Evolutionary conservation across 2,113 vertebrate genomes (phyloP), one percentile per base, ranked within the genome.

Genomic region (Piaya cayana): DNA sequence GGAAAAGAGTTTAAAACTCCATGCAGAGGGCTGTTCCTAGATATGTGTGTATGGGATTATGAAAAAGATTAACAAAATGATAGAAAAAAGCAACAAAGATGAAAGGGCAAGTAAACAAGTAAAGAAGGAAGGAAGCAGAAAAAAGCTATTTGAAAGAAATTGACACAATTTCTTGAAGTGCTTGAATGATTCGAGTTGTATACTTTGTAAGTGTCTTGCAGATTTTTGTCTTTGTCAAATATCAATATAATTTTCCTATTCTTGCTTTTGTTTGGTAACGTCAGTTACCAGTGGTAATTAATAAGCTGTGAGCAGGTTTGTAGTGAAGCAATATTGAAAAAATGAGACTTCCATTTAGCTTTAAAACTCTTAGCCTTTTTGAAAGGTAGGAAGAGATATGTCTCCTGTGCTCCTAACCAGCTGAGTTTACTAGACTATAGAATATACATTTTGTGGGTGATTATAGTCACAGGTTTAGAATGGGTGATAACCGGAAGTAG

Each of bases 171-270:
- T 87, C 21, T 82, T 90, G 43, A 72, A 71, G n/a, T 76, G 27
- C 22, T 68, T 55, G 34, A 86, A 27, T 87, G 26, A 64, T 64
- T 94, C 32, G 62, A 91, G 30, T 71, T 3, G 1, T 84, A 29
- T 52, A 70, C 12, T 91, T 81, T 53, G 15, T 52, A 62, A 49
- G 52, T 70, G 23, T 52, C 30, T 76, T 91, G 29, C 10, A 63
- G 75, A 87, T 84, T 94, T 90, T 81, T 74, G 26, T 91, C 68
- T 72, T 65, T 67, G 49, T 87, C 37, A 91, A 89, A 87, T 75
- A 30, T 5, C 16, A 39, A 5, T 42, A 23, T 32, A 42, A 36
- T 89, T 85, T 94, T 76, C 67, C 26, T 75, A 13, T 71, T 82
- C 43, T 79, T 96, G 39, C 39, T 39, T 39, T 39, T 39, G 39